Base-by-base conservation (phyloP, 1,140 invertebrate species). In the Orius laevigatus region DNA sequence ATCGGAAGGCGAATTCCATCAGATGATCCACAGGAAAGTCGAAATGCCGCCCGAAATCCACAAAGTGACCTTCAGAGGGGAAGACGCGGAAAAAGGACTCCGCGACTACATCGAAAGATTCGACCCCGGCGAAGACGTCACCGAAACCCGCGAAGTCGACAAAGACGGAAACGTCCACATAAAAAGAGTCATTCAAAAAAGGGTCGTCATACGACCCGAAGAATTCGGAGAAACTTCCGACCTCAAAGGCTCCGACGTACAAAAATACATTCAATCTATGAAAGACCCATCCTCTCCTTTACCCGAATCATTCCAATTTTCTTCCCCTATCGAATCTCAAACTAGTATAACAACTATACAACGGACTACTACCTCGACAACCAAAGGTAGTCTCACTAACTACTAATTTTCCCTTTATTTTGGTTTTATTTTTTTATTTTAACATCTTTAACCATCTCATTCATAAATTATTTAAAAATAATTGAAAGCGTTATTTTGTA, bases 61-160 rank as follows among this genome's bases (percentile, higher is more conserved):
- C 34, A 68, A 67, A 55, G 60, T 74, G 12, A 72, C 70, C n/a
- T 74, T 74, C 53, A 63, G 59, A 50, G 72, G 72, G 10, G 60
- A 63, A 12, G 65, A 71, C 52, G 69, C 70, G 15, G 64, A 71
- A 48, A 55, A 66, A 47, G 63, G 66, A 52, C 52, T 73, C 48
- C 56, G 63, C 53, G 61, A 70, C 33, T 72, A 68, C 44, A 65
- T 73, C 25, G 59, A 67, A 35, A 56, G 66, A 20, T 73, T 72
- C 56, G 60, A 61, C 42, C 67, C 69, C 40, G 70, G 69, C 11
- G 66, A 71, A 57, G 63, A 70, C 44, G 59, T 67, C 8, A 53
- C 62, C 35, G 68, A 73, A 58, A 64, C 61, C 10, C 58, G 69
- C 57, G 63, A 66, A 51, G 58, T 65, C 1, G 70, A 72, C 56